Percentiles rank a stretch among this genome's conserved stretches.
Conservation (phyloP, 2,113 vertebrate species). For the Crocuta crocuta region DNA sequence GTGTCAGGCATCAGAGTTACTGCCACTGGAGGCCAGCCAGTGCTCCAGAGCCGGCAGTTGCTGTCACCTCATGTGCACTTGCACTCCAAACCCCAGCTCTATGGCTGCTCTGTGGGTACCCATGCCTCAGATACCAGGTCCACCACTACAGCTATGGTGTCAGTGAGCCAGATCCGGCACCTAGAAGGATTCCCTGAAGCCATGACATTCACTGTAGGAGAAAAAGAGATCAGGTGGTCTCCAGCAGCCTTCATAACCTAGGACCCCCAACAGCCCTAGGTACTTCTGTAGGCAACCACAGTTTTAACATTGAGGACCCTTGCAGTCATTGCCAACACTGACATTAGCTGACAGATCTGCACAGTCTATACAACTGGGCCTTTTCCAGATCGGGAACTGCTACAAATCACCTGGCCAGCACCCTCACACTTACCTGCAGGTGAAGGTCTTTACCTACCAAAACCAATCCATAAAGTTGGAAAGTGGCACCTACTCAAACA, state of each 20-base stretch:
- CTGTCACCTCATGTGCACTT: no score
- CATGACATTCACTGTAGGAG: not conserved
- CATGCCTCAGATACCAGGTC: not conserved
- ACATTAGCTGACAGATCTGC: not conserved
- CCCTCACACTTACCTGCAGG: not conserved
- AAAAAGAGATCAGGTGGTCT: not conserved
- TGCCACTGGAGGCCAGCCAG: not conserved
- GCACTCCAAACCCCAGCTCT: not conserved
- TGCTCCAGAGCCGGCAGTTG: not conserved
- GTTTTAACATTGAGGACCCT: not conserved
- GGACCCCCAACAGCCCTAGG: not conserved
- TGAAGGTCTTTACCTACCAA: not conserved
- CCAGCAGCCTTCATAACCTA: not conserved
- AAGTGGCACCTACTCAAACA: not conserved
- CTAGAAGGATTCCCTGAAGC: not conserved
- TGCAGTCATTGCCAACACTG: not conserved
- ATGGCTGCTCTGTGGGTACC: no score
- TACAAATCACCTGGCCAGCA: not conserved
- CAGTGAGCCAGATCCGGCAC: not conserved
- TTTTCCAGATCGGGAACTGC: not conserved
- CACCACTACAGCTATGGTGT: not conserved
- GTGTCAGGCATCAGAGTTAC: no score
- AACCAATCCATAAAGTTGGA: not conserved
- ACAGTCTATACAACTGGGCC: not conserved
- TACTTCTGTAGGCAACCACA: not conserved